Evolutionary conservation across 2,888 invertebrate species (phyloP).

Genomic region (Pseudococcus jackbeardsleyi): DNA sequence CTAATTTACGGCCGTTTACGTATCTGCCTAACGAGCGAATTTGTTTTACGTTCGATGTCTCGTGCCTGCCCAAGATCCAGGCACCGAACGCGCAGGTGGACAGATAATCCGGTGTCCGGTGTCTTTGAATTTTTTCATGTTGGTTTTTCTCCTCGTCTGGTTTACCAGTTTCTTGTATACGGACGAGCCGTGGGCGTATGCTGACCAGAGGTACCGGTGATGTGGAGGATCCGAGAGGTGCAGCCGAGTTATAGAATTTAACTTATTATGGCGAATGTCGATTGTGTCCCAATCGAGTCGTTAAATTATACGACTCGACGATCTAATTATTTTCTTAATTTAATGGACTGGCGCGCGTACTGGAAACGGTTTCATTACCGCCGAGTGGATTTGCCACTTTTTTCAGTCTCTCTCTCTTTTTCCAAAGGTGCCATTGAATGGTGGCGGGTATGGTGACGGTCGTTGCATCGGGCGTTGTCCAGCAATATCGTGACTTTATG

Average conservation of each 20-base stretch:
- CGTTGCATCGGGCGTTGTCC: slow-evolving; percentile 28
- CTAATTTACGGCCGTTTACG: slow-evolving; percentile 58
- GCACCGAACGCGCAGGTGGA: background rate
- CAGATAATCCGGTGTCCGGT: slow-evolving; percentile 29
- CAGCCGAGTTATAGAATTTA: background rate
- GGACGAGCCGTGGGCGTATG: background rate
- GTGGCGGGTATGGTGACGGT: background rate
- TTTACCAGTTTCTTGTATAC: background rate
- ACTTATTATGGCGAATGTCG: slow-evolving; percentile 25
- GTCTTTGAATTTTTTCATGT: background rate
- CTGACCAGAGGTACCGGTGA: background rate
- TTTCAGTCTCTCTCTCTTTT: background rate
- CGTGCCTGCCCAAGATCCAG: background rate
- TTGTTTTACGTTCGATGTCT: slow-evolving; percentile 18
- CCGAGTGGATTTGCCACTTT: slow-evolving; percentile 19
- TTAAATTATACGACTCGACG: slow-evolving; percentile 49
- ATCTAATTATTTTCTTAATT: slow-evolving; percentile 55
- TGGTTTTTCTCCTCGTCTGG: background rate
- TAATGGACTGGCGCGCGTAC: slow-evolving; percentile 29
- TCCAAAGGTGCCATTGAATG: background rate
- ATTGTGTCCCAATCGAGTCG: slow-evolving; percentile 34
- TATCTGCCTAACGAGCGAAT: slow-evolving; percentile 38
- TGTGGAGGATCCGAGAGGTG: background rate
- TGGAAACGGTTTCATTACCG: slow-evolving; percentile 43
- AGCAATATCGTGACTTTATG: slow-evolving; percentile 23